Evolutionary conservation across 2,797 vertebrate genomes (phyloP), one percentile per base, ranked within the genome.

Genomic region (Cyclopterus lumpus): DNA sequence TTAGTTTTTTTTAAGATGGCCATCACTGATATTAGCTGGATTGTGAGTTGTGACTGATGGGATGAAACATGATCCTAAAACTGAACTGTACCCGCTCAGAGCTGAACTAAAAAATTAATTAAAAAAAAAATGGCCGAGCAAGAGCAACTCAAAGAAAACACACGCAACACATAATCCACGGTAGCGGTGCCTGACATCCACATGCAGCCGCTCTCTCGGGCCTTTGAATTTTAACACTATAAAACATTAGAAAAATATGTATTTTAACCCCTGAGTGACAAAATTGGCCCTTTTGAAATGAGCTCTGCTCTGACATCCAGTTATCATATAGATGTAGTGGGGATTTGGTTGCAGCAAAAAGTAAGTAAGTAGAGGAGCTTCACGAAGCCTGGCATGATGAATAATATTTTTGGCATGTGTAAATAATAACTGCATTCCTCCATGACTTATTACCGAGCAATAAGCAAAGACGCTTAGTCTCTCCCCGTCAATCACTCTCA

Each of bases 361-460:
- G 30, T n/a, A n/a, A 32, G 3, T 28, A 48, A 53, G 49, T 61
- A 57, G 32, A 55, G 28, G 48, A 28, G 32, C 40, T 65, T 69
- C 53, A 36, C 1, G 11, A 11, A 67, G 36, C 4, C 49, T 48
- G 67, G 67, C 34, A 36, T 30, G 36, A 6, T 32, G 32, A 73
- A 77, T 81, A 61, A 57, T 65, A 51, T 70, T 58, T 44, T 61
- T 69, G 40, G 48, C 60, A 61, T 14, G 4, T n/a, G 54, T 65
- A 81, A 69, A 77, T 42, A 77, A 73, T 64, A 71, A 72, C 7
- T 51, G 49, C 26, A 66, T 30, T 48, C 40, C 67, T 61, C 14
- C 15, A 36, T 49, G 8, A 55, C 18, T 15, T 22, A 65, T 65
- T 48, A 70, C 24, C 6, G 4, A 30, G 53, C 15, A 38, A 53